phyloP scores from a whole-genome alignment of 1,140 invertebrate species.

The Tetramorium alpestre region DNA sequence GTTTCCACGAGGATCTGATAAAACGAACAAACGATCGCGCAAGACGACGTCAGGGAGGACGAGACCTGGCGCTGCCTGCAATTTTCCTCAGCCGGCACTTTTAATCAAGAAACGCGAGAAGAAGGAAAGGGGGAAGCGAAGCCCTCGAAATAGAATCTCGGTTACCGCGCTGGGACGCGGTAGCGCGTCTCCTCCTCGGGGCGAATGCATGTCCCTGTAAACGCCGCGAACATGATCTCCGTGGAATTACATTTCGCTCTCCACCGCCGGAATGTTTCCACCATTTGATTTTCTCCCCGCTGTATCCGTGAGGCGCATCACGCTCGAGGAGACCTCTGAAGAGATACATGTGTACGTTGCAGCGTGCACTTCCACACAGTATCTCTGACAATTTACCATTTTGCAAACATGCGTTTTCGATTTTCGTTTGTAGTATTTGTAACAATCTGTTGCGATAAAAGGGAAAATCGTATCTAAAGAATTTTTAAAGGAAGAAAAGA shows the following conservation, averaged over 20 bases:
- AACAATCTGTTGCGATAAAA: not conserved
- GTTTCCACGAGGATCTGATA: conserved; percentile 4
- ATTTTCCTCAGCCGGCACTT: conserved; percentile 57
- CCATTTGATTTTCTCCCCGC: conserved; percentile 38
- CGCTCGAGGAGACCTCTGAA: not conserved
- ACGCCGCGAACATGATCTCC: conserved; percentile 52
- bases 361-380: not conserved
- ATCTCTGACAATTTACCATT: not conserved
- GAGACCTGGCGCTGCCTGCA: conserved; percentile 11
- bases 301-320: not conserved
- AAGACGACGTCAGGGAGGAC: not conserved
- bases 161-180: conserved; percentile 39
- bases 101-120: conserved; percentile 53
- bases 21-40: conserved; percentile 41
- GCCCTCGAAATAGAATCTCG: conserved; percentile 51
- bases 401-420: not conserved
- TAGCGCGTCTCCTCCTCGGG: not conserved
- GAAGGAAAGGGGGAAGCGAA: not conserved
- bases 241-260: conserved; percentile 53
- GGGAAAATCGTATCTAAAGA: not conserved
- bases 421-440: not conserved
- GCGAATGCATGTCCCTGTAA: conserved; percentile 42
- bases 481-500: not conserved
- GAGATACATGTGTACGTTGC: not conserved
- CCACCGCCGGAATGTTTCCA: conserved; percentile 28